Base-by-base conservation (phyloP, 2,888 invertebrate species). In the Creontiades dilutus region DNA sequence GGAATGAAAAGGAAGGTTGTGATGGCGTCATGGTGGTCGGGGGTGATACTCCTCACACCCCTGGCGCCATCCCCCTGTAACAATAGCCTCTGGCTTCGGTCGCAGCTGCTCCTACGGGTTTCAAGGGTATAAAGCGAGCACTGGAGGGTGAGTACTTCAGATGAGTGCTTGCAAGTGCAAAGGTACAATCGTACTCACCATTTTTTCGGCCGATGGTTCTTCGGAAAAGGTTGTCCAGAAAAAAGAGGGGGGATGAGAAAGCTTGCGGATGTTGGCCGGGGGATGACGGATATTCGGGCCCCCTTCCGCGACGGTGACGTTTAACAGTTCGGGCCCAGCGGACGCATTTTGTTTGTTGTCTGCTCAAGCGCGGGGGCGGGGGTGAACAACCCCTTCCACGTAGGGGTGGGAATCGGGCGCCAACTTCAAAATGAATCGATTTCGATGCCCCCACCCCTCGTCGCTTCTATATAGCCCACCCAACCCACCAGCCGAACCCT, bases 351-450 rank as follows among this genome's bases (percentile, higher is more conserved):
- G 78, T 88, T 88, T 88, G 88, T 88, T 78, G 88, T 23, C 88
- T 78, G 88, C 88, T 46, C 68, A 47, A 52, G 88, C 28, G 88
- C 61, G 13, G 52, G 87, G 86, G 48, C 23, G 75, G 76, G 76
- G 76, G 48, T n/a, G 55, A 80, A 27, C 76, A 11, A 14, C 86
- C 86, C 78, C 88, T 75, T 78, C 80, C 76, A 57, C 57, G 55
- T 75, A 80, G 80, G 88, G 88, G 86, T 12, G 76, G 88, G 14
- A 88, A 88, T 48, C 88, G 88, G 88, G 88, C 88, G 88, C 88
- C 88, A 88, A 88, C 52, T 88, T 88, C 88, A 78, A 88, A 88
- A 88, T 52, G 78, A 88, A 88, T 88, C 88, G 88, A 88, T 86
- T 68, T 68, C 57, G 57, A 7, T n/a, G 57, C 57, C 57, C n/a